These are phyloP conservation scores for Spilarctia lutea DNA, from an alignment of 2,888 invertebrate species.

Conservation along the genomic window DNA sequence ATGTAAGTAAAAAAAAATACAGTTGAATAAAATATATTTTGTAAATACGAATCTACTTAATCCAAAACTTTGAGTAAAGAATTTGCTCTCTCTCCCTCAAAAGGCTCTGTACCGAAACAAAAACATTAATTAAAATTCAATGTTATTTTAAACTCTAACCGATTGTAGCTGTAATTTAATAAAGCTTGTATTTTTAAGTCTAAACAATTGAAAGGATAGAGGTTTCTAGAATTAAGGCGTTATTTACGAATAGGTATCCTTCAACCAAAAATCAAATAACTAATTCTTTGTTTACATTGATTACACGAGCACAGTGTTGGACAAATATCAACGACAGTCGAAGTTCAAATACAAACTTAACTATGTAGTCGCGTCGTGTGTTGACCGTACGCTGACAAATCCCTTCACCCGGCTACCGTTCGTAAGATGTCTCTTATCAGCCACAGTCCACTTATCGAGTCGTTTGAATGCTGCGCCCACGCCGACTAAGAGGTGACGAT, in stretches of 20 bases:
- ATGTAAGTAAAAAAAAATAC: too few relatives aligned
- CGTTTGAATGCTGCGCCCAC: slow-evolving; percentile 72
- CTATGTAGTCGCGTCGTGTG: slow-evolving; percentile 52
- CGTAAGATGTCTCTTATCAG: slow-evolving; percentile 72
- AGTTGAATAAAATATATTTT: too few relatives aligned
- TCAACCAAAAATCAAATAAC: background rate
- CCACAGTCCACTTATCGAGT: slow-evolving; percentile 73
- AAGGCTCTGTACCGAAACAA: background rate
- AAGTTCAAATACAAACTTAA: slow-evolving; percentile 29
- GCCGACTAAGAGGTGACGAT: slow-evolving; percentile 84
- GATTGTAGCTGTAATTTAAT: background rate
- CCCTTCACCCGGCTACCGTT: slow-evolving; percentile 81
- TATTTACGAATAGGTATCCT: background rate
- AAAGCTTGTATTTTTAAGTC: background rate
- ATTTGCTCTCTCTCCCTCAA: background rate
- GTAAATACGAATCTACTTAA: background rate
- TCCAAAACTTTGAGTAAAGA: background rate
- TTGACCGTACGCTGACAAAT: slow-evolving; percentile 83
- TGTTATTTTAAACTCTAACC: too few relatives aligned
- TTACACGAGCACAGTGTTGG: background rate
- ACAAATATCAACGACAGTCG: slow-evolving; percentile 6
- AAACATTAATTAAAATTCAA: too few relatives aligned
- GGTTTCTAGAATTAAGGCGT: background rate
- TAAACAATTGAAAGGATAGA: background rate
- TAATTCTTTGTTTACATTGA: background rate